phyloP scores from a whole-genome alignment of 2,113 vertebrate genomes.

The Eubucco bourcierii region DNA sequence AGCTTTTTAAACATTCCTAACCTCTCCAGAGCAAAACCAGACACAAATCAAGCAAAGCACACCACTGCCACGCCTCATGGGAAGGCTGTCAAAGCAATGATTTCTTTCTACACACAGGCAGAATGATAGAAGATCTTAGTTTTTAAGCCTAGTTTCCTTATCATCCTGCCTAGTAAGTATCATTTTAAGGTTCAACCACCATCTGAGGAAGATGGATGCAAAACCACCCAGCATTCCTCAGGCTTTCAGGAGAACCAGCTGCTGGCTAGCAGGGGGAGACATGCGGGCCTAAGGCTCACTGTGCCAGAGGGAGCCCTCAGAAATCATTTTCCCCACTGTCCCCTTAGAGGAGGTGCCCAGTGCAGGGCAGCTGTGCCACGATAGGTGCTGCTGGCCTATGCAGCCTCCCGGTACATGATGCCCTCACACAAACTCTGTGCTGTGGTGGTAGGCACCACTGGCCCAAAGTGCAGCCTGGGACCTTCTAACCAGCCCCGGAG shows the following conservation, averaged over 20 bases:
- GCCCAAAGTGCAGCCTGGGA: not conserved
- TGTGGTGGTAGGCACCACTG: fast-evolving
- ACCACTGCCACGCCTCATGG: fast-evolving
- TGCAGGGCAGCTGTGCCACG: not conserved
- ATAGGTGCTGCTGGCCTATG: fast-evolving
- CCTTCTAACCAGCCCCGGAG: not conserved
- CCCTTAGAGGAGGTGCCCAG: not conserved
- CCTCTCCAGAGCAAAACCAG: not conserved
- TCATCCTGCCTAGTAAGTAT: not conserved
- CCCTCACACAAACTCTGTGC: not conserved
- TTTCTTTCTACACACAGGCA: not conserved
- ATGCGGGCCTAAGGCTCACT: not conserved
- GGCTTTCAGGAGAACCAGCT: not conserved
- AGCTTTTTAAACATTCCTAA: not conserved
- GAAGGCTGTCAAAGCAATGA: not conserved
- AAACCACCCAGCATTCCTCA: not conserved
- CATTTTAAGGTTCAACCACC: not conserved
- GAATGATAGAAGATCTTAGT: not conserved
- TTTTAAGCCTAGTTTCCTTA: not conserved
- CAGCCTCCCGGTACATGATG: fast-evolving
- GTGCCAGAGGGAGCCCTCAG: not conserved
- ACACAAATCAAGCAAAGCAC: not conserved
- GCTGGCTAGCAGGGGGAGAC: not conserved
- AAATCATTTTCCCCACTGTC: not conserved
- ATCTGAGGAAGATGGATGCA: not conserved